phyloP scores from a whole-genome alignment of 2,888 invertebrate species.

The Pardosa pseudoannulata region DNA sequence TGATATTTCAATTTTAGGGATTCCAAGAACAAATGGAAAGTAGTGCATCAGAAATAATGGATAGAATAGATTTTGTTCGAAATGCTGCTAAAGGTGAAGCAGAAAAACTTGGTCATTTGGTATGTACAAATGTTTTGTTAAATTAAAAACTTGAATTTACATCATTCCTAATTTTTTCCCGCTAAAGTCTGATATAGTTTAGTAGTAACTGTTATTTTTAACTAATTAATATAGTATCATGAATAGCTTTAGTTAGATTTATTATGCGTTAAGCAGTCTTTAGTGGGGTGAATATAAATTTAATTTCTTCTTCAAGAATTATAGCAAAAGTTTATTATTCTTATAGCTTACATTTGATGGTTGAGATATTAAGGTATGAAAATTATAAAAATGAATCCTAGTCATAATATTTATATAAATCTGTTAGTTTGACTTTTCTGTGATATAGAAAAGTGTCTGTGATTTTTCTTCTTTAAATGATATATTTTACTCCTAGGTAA shows the following conservation, averaged over 20 bases:
- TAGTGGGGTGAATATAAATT: slow-evolving; percentile 13
- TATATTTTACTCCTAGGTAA: slow-evolving; percentile 76
- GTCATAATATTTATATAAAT: not conserved
- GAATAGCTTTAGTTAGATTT: too few relatives aligned
- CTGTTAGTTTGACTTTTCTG: not conserved
- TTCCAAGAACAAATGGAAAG: slow-evolving; percentile 88
- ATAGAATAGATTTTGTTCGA: slow-evolving; percentile 90
- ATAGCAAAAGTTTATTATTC: slow-evolving; percentile 66
- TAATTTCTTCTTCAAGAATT: slow-evolving; percentile 15
- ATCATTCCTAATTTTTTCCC: not conserved
- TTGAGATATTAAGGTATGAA: slow-evolving; percentile 58
- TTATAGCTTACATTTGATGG: slow-evolving; percentile 67
- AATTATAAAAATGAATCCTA: slow-evolving; percentile 6
- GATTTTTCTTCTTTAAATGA: too few relatives aligned
- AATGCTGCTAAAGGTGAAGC: slow-evolving; percentile 92
- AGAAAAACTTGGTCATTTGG: slow-evolving; percentile 93
- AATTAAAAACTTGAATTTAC: not conserved
- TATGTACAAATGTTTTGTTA: slow-evolving; percentile 78
- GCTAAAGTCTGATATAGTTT: not conserved
- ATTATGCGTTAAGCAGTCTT: not conserved
- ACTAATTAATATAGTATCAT: not conserved
- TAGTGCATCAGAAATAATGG: slow-evolving; percentile 87
- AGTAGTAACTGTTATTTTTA: not conserved
- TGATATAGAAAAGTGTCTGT: not conserved
- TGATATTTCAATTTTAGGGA: too few relatives aligned